Percentiles rank a stretch among this genome's conserved stretches.
phyloP scores from a whole-genome alignment of 2,113 vertebrate genomes.

The Platycercus adscitus region DNA sequence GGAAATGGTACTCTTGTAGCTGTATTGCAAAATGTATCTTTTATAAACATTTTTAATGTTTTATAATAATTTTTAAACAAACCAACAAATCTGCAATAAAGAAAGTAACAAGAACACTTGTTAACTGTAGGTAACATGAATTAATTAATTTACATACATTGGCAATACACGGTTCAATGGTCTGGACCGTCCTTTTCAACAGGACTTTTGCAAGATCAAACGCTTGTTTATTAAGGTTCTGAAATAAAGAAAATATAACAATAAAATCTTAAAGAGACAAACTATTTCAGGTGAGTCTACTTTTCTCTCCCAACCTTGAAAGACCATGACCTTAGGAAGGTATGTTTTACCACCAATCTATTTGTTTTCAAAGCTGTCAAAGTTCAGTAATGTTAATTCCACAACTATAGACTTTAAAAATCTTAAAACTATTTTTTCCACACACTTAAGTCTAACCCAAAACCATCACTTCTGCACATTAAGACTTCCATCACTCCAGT shows the following conservation, averaged over 20 bases:
- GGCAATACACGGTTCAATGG: conserved; percentile 96
- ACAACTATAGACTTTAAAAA: background rate
- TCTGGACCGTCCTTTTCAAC: conserved; percentile 97
- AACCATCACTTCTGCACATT: background rate
- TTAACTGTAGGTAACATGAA: background rate
- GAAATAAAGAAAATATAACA: conserved; percentile 48
- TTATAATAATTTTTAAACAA: background rate
- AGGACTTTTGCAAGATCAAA: conserved; percentile 97
- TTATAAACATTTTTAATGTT: background rate
- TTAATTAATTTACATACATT: conserved; percentile 83
- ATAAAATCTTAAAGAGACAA: background rate
- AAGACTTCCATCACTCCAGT: background rate
- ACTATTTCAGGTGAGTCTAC: background rate
- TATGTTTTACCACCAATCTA: background rate
- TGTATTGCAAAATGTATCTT: background rate
- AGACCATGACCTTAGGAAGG: background rate
- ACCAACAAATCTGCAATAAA: background rate
- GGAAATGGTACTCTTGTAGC: background rate
- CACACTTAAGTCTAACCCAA: background rate
- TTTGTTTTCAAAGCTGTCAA: background rate
- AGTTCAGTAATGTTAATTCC: background rate
- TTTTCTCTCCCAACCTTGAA: background rate
- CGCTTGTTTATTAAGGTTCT: conserved; percentile 99
- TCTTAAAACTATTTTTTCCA: background rate
- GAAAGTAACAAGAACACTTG: background rate